Base-by-base conservation (phyloP, 1,140 invertebrate genomes). In the Ruditapes philippinarum region DNA sequence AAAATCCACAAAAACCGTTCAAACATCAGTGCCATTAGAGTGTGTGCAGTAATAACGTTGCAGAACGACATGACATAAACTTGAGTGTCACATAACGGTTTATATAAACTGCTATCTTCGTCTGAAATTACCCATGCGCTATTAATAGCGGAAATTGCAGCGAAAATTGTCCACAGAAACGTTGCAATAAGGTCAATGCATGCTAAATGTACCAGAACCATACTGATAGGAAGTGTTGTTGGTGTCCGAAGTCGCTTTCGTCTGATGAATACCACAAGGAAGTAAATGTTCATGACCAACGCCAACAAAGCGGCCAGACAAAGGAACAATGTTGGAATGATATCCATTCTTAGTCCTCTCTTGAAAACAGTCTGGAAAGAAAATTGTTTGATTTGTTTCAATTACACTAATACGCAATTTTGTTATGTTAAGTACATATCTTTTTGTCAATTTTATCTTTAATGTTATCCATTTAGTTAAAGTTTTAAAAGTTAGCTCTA, bases 1-100 rank as follows among this genome's bases (percentile, higher is more conserved):
- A 88, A 80, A 33, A 92, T 65, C 36, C 76, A 80, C 9, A 92
- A 31, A 51, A 79, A 73, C 45, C 90, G 73, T 60, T 91, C 90
- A 45, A 92, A 90, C 54, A 91, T 88, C 33, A 92, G 33, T 0
- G 88, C 76, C 38, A 90, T 49, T 19, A 92, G 89, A 2, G 90
- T 87, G 45, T 91, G 90, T 65, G 87, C 88, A 51, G 89, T 91
- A 11, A 92, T 60, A 12, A 89, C 40, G 19, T 90, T 45, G 73
- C 90, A 92, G 7, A 92, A 78, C 14, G 79, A 73, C 88, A 90
- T 90, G 25, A 90, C 31, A 42, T 86, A 89, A 19, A 90, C 89
- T 74, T 92, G 91, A 25, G 57, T 31, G 14, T 90, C 87, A 70
- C 91, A 92, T 0, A 89, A 33, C 0, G 19, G 25, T 17, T 76